Base-by-base conservation (phyloP, 2,113 vertebrate species). In the Neodontobutis hainanensis region DNA sequence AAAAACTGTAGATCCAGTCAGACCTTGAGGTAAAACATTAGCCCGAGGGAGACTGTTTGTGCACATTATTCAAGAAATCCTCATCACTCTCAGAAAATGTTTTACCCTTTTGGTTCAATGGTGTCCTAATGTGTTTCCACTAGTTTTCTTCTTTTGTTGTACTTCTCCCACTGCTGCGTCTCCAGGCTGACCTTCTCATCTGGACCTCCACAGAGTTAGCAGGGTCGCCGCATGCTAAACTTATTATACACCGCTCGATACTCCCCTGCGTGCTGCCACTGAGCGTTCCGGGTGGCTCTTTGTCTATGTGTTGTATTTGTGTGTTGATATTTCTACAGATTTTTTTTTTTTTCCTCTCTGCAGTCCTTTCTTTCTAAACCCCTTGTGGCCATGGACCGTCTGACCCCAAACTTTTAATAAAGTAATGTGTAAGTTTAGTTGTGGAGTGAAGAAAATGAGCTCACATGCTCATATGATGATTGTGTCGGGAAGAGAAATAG, bases 381-480 rank as follows among this genome's bases (percentile, higher is more conserved):
- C 65, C 70, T 42, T 15, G 8, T 8, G 9, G 67, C 27, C 45
- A 38, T 73, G 78, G 80, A 80, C 81, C 5, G 14, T 11, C 27
- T 73, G 73, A 86, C 76, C 85, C 40, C 15, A 48, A 75, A 68
- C 62, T 68, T 70, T 44, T 36, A 43, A 57, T 38, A 56, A 52
- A 65, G 40, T 63, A 9, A 44, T 46, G 52, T 38, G 5, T 32
- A 55, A 50, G 38, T 71, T 78, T 56, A 36, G 35, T 16, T 61
- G 16, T 56, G 45, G 61, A 69, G 49, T 46, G 57, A 46, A 71
- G 53, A 12, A 46, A 60, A 73, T 48, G 19, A 71, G 56, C 57
- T 65, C 62, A 62, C 35, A 40, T 61, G 11, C 16, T 16, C 42
- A 63, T 40, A 6, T 27, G 16, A 19, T 50, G 59, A 35, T 56